Base-by-base conservation (phyloP, 2,888 invertebrate genomes). In the Trissoscelio sp. region DNA sequence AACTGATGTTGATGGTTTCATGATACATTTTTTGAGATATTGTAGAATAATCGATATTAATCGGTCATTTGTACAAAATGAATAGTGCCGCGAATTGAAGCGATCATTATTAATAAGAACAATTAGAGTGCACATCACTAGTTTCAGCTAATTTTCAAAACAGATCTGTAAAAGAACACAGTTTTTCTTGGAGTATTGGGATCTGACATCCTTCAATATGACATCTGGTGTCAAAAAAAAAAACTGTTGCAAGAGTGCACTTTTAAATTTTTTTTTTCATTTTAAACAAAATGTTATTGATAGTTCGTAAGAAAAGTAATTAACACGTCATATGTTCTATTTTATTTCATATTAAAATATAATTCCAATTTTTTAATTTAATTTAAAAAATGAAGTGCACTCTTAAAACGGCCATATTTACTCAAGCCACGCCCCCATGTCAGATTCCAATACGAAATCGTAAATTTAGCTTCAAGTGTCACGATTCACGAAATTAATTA, bases 401-500 rank as follows among this genome's bases (percentile, higher is more conserved):
- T n/a, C n/a, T n/a, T n/a, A n/a, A n/a, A n/a, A n/a, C n/a, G n/a
- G n/a, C n/a, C n/a, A n/a, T n/a, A n/a, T n/a, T n/a, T n/a, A n/a
- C n/a, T n/a, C n/a, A n/a, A n/a, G n/a, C n/a, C n/a, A n/a, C n/a
- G n/a, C n/a, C n/a, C n/a, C n/a, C n/a, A n/a, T n/a, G n/a, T n/a
- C n/a, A n/a, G n/a, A n/a, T n/a, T n/a, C n/a, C n/a, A n/a, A n/a
- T 77, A 28, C 60, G 16, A 48, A 22, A 53, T 31, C 20, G 12
- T 51, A 46, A 44, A 18, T 46, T 44, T 20, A 51, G 42, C 58
- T 67, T 44, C 14, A 66, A 24, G 39, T 74, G 20, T 60, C 74
- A 48, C 48, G 57, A 51, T 28, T 24, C 12, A 24, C 18, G 18
- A 58, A 70, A 62, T 51, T 39, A 34, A 39, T 39, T 6, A 24